Percentiles rank a stretch among this genome's conserved stretches.
Evolutionary conservation across 64 coral and sea anemone genomes (phyloP).

Genomic region (Trachythela sp.): DNA sequence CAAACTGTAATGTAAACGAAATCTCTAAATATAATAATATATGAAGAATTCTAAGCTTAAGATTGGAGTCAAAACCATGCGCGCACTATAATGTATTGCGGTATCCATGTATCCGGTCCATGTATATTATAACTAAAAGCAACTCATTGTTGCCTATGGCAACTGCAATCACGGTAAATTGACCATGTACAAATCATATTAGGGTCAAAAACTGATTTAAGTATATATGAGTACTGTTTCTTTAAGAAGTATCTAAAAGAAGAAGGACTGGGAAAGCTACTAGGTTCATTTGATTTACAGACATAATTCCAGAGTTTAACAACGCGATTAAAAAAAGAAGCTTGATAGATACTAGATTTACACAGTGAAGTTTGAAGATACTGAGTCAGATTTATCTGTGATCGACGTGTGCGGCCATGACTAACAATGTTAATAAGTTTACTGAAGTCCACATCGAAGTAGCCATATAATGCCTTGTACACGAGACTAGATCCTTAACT

Average conservation of each 20-base stretch:
- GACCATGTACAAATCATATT: background rate
- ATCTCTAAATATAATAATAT: no score
- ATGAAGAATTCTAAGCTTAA: no score
- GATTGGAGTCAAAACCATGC: no score
- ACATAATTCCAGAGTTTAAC: background rate
- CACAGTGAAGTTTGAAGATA: background rate
- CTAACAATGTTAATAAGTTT: background rate
- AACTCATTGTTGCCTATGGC: no score
- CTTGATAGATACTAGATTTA: background rate
- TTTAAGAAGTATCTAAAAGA: background rate
- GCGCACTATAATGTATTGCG: no score
- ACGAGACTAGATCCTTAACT: background rate
- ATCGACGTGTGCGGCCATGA: background rate
- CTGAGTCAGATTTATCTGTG: background rate
- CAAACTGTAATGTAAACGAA: no score
- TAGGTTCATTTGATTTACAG: background rate
- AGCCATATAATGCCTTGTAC: background rate
- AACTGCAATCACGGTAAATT: background rate
- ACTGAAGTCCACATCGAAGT: background rate
- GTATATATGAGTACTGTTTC: background rate
- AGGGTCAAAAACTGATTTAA: background rate
- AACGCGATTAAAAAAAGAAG: background rate
- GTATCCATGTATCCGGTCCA: no score
- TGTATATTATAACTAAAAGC: no score
- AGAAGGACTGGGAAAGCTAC: background rate